These are phyloP conservation scores for Basileuterus tristriatus DNA, from an alignment of 2,797 vertebrate genomes.

Conservation along the genomic window DNA sequence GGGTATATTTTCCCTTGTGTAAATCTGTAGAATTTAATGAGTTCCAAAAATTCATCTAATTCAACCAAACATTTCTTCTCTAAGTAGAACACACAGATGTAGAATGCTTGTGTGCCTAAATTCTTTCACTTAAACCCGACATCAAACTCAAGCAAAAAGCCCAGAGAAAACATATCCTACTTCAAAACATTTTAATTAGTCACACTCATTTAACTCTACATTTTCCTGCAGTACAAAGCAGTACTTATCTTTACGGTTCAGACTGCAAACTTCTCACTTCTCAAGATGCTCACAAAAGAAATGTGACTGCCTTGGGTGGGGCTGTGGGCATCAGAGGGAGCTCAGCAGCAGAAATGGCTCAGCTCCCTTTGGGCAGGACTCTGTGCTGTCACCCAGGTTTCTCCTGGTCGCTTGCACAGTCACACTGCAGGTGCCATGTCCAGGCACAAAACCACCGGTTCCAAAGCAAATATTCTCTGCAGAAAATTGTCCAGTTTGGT, in stretches of 20 bases:
- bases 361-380: not conserved
- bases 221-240: not conserved
- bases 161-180: not conserved
- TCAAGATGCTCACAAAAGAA: not conserved
- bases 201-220: not conserved
- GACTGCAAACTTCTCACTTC: not conserved
- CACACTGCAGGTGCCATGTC: accelerated
- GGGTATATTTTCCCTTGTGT: not conserved
- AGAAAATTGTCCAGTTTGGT: accelerated
- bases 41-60: not conserved
- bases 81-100: not conserved
- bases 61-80: not conserved
- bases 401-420: not conserved
- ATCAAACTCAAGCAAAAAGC: not conserved
- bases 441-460: not conserved
- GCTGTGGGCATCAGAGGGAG: not conserved
- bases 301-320: not conserved
- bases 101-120: not conserved
- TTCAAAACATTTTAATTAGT: not conserved
- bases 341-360: not conserved
- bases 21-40: not conserved
- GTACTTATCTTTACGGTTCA: not conserved
- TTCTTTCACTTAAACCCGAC: not conserved
- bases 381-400: not conserved
- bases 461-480: accelerated